Percentiles rank a stretch among this genome's conserved stretches.
Evolutionary conservation across 2,888 invertebrate species (phyloP).

Genomic region (Suillia variegata): DNA sequence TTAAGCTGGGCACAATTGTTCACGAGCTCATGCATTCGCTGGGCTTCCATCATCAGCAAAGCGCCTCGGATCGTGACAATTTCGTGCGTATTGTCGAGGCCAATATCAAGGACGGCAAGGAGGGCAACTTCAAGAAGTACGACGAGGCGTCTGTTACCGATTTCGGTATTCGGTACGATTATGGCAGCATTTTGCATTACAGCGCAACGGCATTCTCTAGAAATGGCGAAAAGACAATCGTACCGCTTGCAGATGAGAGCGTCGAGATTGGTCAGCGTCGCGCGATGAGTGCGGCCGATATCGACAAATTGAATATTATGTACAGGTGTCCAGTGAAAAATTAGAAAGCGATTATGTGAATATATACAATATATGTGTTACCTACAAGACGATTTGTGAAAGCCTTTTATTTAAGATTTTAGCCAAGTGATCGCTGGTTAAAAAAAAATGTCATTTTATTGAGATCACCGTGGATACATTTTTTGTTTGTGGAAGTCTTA

Average conservation of each 20-base stretch:
- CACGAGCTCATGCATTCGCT: slow-evolving; percentile 79
- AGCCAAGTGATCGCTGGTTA: too few relatives aligned
- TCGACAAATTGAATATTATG: slow-evolving; percentile 41
- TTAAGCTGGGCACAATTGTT: slow-evolving; percentile 65
- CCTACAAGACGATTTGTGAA: too few relatives aligned
- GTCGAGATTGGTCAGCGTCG: slow-evolving; percentile 39
- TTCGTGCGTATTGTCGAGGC: slow-evolving; percentile 65
- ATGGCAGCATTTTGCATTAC: slow-evolving; percentile 80
- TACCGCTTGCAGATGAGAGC: slow-evolving; percentile 56
- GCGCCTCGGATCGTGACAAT: slow-evolving; percentile 73
- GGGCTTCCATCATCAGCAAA: slow-evolving; percentile 82
- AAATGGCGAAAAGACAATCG: slow-evolving; percentile 73
- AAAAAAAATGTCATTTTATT: too few relatives aligned
- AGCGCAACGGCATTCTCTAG: slow-evolving; percentile 72
- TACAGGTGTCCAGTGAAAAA: slow-evolving; percentile 34
- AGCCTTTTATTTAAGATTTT: too few relatives aligned
- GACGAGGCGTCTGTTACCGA: slow-evolving; percentile 63
- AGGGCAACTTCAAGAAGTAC: slow-evolving; percentile 72
- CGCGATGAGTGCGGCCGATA: slow-evolving; percentile 31
- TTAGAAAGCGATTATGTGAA: slow-evolving; percentile 10
- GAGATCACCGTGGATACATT: too few relatives aligned
- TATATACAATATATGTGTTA: too few relatives aligned
- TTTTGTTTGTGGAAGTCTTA: too few relatives aligned
- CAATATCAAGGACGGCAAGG: slow-evolving; percentile 64
- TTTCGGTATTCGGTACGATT: slow-evolving; percentile 74